Conservation (phyloP, 1,140 invertebrate genomes). For the Reticulitermes speratus region DNA sequence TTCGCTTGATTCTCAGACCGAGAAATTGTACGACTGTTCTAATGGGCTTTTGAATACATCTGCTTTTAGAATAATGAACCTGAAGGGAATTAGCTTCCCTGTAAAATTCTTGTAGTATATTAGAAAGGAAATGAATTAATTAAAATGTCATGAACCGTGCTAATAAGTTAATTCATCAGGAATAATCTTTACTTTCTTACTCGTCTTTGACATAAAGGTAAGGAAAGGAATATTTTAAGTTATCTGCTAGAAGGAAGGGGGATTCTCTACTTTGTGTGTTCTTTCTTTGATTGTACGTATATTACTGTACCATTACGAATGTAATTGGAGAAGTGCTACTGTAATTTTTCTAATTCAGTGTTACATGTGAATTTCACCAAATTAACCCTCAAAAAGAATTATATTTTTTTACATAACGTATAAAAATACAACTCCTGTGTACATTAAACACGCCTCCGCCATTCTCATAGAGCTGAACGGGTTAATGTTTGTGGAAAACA, state of each 20-base stretch:
- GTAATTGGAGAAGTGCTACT: no score
- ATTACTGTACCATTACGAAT: no score
- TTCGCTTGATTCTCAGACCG: background rate
- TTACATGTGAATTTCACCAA: no score
- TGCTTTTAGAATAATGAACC: background rate
- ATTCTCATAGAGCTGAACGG: no score
- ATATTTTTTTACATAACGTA: no score
- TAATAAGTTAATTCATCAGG: background rate
- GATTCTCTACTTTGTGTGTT: no score
- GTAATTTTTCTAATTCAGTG: no score
- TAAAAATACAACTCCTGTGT: no score
- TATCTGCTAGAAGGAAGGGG: background rate
- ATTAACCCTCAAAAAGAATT: no score
- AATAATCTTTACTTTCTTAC: background rate
- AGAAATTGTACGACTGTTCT: background rate
- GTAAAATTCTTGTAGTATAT: background rate
- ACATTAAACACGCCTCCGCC: no score
- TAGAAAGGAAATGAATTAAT: conserved; percentile 5
- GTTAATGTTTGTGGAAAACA: no score
- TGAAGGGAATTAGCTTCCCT: background rate
- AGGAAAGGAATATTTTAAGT: background rate
- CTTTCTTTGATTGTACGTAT: no score
- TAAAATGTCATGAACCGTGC: background rate
- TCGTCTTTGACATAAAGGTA: background rate
- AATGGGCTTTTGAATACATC: background rate